A percentile compares a stretch with the other conserved stretches of the same genome.
phyloP scores from a whole-genome alignment of 2,888 invertebrate genomes.

The Sturmia bella region DNA sequence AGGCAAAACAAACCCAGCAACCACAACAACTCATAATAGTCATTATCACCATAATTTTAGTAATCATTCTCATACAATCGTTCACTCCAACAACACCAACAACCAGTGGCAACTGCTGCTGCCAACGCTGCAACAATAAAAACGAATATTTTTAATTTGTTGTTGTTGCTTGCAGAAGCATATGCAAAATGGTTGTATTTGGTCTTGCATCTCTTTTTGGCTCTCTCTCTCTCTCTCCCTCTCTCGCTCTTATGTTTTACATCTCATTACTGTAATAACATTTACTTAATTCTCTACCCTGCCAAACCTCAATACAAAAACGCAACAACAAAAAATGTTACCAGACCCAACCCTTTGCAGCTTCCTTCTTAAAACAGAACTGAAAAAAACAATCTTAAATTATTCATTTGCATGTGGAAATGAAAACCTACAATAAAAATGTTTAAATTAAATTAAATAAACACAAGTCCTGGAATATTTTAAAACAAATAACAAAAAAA shows the following conservation, averaged over 20 bases:
- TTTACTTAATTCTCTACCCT: slow-evolving; percentile 23
- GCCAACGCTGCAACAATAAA: slow-evolving; percentile 11
- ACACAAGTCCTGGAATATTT: not conserved
- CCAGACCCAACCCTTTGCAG: not conserved
- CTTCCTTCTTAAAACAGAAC: slow-evolving; percentile 9
- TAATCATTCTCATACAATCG: slow-evolving; percentile 37
- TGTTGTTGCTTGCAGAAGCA: slow-evolving; percentile 52
- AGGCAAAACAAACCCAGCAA: slow-evolving; percentile 34
- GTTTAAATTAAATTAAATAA: not conserved
- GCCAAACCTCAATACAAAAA: slow-evolving; percentile 13
- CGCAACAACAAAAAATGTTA: not conserved
- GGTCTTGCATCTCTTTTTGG: slow-evolving; percentile 35
- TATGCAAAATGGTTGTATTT: slow-evolving; percentile 55
- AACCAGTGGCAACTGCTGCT: slow-evolving; percentile 21
- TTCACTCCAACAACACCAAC: not conserved
- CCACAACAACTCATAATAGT: slow-evolving; percentile 53
- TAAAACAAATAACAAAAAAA: not conserved
- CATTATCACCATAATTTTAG: slow-evolving; percentile 53
- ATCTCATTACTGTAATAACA: slow-evolving; percentile 57
- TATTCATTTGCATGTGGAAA: slow-evolving; percentile 32
- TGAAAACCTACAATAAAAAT: slow-evolving; percentile 7
- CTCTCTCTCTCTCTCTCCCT: not conserved
- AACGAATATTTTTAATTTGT: slow-evolving; percentile 26
- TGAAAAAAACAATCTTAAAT: slow-evolving; percentile 7
- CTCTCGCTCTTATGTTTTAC: slow-evolving; percentile 52